Base-by-base conservation (phyloP, 2,888 invertebrate species). In the Cyaniris semiargus region DNA sequence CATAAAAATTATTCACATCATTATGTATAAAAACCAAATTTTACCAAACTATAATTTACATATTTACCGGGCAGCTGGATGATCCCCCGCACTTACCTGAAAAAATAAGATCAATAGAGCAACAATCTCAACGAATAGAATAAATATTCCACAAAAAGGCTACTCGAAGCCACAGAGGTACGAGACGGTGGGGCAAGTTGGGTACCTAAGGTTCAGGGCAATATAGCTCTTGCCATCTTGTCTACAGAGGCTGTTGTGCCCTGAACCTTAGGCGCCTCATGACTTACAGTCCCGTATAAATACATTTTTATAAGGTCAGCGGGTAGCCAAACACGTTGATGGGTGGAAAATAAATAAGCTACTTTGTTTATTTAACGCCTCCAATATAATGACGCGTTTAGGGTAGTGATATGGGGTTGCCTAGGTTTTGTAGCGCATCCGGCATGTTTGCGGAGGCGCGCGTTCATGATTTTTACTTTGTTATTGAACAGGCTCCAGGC, bases 81-180 rank as follows among this genome's bases (percentile, higher is more conserved):
- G 53, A 74, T 53, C 27, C 23, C 53, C 18, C 23, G 21, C 21
- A 53, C 74, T 74, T 48, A 74, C 74, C 74, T 74, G 74, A 74
- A 74, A 74, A 74, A 74, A 74, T 53, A 74, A 74, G 74, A 74
- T 74, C 74, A 74, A 74, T 74, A 74, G 23, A 72, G 23, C 72
- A 72, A 74, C 74, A 48, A 48, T 72, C 74, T 23, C 44, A 48
- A 23, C 44, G 74, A 74, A 23, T 23, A 4, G 15, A 72, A 48
- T 74, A 74, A 74, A 48, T 74, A 74, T 74, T 53, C 27, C 27
- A n/a, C 48, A 48, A 53, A 27, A 48, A 31, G 27, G 53, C 74
- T 53, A 13, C 7, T 21, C 44, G 23, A 48, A 27, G 27, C 23
- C 27, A 53, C 74, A 74, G 53, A 74, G 48, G 48, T 48, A 48